A percentile compares a stretch with the other conserved stretches of the same genome.
Evolutionary conservation across 2,888 invertebrate genomes (phyloP).

Genomic region (Apodemia duryi): DNA sequence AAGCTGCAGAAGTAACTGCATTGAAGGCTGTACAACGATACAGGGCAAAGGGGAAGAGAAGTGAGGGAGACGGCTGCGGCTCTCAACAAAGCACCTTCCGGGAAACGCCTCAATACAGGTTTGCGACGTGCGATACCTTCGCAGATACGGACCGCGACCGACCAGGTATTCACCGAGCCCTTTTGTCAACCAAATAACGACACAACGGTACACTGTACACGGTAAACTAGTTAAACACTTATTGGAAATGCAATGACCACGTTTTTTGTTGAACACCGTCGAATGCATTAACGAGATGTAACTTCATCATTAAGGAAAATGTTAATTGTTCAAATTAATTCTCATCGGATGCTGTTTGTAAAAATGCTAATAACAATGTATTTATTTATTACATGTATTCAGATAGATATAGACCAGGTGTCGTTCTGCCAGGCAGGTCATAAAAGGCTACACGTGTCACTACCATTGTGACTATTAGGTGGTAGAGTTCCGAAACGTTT

Average conservation of each 20-base stretch:
- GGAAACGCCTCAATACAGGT: slow-evolving; percentile 77
- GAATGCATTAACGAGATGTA: background rate
- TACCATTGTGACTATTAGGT: no score
- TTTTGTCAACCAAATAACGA: slow-evolving; percentile 58
- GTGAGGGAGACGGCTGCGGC: slow-evolving; percentile 48
- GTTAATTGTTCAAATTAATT: no score
- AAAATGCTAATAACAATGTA: no score
- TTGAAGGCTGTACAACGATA: slow-evolving; percentile 24
- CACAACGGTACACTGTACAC: slow-evolving; percentile 44
- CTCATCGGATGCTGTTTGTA: no score
- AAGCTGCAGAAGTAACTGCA: slow-evolving; percentile 27
- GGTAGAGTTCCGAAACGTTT: no score
- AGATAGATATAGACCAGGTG: no score
- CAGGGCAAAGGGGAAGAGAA: slow-evolving; percentile 37
- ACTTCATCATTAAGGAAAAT: no score
- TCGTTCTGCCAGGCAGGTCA: no score
- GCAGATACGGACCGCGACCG: slow-evolving; percentile 65
- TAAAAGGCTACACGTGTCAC: no score
- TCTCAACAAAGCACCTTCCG: slow-evolving; percentile 73
- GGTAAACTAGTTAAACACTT: slow-evolving; percentile 30
- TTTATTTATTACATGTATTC: no score
- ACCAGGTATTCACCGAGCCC: slow-evolving; percentile 55
- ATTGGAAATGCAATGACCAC: slow-evolving; percentile 28
- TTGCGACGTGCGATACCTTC: slow-evolving; percentile 78
- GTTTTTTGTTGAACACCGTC: slow-evolving; percentile 17